Percentiles rank a stretch among this genome's conserved stretches.
These are phyloP conservation scores for Tringa solitaria DNA, from an alignment of 2,113 vertebrate genomes.

Conservation along the genomic window DNA sequence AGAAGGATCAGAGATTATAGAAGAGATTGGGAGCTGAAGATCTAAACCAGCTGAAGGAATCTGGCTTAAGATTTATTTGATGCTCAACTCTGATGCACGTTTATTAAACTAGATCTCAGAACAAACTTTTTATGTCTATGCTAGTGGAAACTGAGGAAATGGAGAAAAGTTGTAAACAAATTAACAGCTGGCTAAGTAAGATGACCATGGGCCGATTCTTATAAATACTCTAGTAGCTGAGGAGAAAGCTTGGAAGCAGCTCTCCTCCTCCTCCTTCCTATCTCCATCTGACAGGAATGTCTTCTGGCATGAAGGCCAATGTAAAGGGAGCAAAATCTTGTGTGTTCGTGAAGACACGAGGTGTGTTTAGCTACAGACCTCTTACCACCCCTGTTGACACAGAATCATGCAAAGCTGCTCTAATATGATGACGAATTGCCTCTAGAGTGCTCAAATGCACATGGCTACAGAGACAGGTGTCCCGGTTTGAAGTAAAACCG, in stretches of 20 bases:
- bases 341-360: neutral
- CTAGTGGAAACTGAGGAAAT: neutral
- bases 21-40: neutral
- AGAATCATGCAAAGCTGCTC: neutral
- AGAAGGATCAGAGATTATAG: neutral
- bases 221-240: neutral
- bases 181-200: neutral
- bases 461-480: neutral
- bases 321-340: neutral
- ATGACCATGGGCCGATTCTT: neutral
- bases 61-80: neutral
- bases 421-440: neutral
- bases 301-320: neutral
- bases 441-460: neutral
- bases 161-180: neutral
- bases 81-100: neutral
- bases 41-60: neutral
- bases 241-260: neutral
- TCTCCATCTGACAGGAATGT: neutral
- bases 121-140: neutral
- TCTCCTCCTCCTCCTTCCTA: neutral
- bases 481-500: no score
- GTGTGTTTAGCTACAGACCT: neutral
- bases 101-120: neutral
- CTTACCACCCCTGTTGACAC: neutral